phyloP scores from a whole-genome alignment of 2,888 invertebrate genomes.

The Leistus spinibarbis region DNA sequence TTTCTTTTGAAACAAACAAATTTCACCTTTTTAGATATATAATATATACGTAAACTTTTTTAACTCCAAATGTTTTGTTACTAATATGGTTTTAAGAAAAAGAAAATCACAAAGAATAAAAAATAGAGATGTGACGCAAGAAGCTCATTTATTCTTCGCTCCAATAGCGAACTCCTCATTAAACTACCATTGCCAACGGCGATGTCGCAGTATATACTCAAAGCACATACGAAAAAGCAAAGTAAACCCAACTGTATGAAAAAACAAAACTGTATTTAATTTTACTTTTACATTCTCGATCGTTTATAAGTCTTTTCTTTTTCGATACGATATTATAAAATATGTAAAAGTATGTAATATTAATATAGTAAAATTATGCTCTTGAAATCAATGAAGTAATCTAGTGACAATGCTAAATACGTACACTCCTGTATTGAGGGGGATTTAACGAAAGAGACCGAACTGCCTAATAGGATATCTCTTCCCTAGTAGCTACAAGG shows the following conservation, averaged over 20 bases:
- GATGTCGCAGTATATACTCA: neutral
- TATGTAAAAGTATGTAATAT: neutral
- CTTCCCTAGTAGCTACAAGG: no score
- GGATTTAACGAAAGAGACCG: no score
- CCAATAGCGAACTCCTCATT: neutral
- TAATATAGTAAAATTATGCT: no score
- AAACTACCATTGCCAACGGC: neutral
- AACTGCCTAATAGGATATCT: no score
- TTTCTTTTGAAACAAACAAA: neutral
- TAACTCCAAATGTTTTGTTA: no score
- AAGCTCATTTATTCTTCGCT: neutral
- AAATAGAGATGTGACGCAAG: neutral
- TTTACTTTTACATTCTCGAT: neutral
- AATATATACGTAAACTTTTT: no score
- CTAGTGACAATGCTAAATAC: no score
- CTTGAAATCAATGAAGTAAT: no score
- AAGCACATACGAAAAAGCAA: neutral
- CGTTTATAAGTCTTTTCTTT: neutral
- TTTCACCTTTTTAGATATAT: neutral
- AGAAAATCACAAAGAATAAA: neutral
- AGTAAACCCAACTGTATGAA: neutral
- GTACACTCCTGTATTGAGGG: no score
- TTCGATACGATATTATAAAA: no score
- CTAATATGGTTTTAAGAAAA: no score
- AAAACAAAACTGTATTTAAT: neutral